phyloP scores from a whole-genome alignment of 2,113 vertebrate species.

The Hemichromis elongatus region DNA sequence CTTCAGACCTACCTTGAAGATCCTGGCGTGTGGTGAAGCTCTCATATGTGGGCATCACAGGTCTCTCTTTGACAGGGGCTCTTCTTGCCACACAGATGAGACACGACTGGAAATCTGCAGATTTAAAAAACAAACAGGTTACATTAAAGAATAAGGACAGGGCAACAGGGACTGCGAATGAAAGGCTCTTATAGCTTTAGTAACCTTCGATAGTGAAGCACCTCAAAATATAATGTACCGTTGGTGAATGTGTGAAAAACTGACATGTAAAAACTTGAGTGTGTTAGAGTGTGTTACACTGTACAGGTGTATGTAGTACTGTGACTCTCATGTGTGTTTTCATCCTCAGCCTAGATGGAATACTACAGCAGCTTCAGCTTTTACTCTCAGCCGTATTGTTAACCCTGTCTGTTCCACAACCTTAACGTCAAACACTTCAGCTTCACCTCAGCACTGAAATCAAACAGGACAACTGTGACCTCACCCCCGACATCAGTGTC shows the following conservation, averaged over 20 bases:
- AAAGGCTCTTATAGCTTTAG: neutral
- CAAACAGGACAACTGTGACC: neutral
- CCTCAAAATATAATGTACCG: neutral
- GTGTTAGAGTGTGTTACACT: neutral
- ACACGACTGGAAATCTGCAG: slow-evolving; percentile 93
- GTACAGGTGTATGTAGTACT: neutral
- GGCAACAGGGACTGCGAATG: neutral
- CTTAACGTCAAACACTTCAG: neutral
- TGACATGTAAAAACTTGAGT: neutral
- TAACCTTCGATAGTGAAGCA: neutral
- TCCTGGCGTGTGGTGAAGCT: slow-evolving; percentile 96
- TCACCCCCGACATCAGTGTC: neutral
- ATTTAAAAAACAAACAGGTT: neutral
- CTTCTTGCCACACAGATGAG: slow-evolving; percentile 97
- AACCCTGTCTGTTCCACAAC: neutral
- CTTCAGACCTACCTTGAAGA: slow-evolving; percentile 81
- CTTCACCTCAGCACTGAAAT: neutral
- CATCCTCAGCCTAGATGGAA: neutral
- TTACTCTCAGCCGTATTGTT: neutral
- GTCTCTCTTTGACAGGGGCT: slow-evolving; percentile 90
- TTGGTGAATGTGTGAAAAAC: neutral
- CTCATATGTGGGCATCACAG: slow-evolving; percentile 83
- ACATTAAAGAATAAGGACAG: neutral
- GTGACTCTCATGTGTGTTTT: neutral
- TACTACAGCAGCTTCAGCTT: neutral